Conservation (phyloP, 2,113 vertebrate species). For the Lophura nycthemera region DNA sequence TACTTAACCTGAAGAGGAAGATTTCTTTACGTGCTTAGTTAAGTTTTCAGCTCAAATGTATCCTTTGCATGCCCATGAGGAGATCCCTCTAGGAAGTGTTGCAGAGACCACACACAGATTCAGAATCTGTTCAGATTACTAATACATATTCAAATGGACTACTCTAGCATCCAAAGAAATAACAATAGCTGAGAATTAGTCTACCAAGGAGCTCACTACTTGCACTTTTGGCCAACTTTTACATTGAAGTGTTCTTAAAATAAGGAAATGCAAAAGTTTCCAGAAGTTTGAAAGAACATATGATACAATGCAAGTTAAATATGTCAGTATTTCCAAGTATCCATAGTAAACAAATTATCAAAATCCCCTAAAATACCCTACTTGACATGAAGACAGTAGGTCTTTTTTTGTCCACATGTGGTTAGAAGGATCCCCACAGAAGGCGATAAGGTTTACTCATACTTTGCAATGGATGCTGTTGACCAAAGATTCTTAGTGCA, state of each 20-base stretch:
- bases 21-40: background rate
- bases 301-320: background rate
- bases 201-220: background rate
- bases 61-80: background rate
- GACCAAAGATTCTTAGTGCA: background rate
- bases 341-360: background rate
- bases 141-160: background rate
- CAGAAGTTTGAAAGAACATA: background rate
- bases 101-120: background rate
- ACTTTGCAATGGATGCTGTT: background rate
- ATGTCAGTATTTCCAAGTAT: background rate
- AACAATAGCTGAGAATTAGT: background rate
- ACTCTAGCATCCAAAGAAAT: background rate
- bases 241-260: accelerated
- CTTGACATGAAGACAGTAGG: background rate
- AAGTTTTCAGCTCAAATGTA: background rate
- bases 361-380: background rate
- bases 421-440: background rate
- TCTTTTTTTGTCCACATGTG: background rate
- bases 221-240: background rate
- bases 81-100: background rate
- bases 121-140: background rate
- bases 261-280: background rate
- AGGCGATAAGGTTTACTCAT: background rate
- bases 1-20: background rate